Conservation (phyloP, 2,113 vertebrate species). For the Herpailurus yagouaroundi region DNA sequence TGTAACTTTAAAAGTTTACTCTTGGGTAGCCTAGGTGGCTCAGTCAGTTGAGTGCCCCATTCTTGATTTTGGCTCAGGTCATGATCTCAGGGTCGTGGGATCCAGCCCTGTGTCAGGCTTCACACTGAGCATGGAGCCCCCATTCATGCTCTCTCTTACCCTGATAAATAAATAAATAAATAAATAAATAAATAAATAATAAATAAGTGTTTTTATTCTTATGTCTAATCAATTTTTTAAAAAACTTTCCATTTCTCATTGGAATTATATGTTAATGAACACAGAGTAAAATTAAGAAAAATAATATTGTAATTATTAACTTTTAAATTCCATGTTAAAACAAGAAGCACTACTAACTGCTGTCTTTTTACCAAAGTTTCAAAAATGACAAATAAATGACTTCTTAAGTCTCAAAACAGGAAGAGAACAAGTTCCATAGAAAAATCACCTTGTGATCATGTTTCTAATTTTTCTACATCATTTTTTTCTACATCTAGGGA, state of each 20-base stretch:
- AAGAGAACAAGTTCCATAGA: neutral
- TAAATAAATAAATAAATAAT: too few species aligned
- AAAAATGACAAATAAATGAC: neutral
- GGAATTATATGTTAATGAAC: neutral
- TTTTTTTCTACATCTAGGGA: neutral
- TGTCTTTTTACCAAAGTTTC: neutral
- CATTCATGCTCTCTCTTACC: too few species aligned
- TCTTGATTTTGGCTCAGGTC: too few species aligned
- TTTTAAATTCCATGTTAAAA: neutral
- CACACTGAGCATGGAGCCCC: too few species aligned
- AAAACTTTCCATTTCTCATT: neutral
- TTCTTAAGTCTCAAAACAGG: neutral
- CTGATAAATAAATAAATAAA: too few species aligned
- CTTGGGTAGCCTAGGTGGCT: too few species aligned
- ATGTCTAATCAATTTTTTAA: neutral
- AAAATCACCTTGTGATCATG: neutral
- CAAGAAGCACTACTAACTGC: neutral
- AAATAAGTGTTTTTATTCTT: too few species aligned
- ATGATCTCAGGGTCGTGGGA: too few species aligned
- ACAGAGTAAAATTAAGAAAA: neutral
- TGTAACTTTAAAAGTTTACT: neutral
- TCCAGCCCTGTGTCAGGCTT: too few species aligned
- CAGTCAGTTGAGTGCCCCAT: too few species aligned
- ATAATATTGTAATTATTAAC: neutral
- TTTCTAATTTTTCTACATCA: neutral